phyloP scores from a whole-genome alignment of 1,140 invertebrate genomes.

The Magallana ariakensis region DNA sequence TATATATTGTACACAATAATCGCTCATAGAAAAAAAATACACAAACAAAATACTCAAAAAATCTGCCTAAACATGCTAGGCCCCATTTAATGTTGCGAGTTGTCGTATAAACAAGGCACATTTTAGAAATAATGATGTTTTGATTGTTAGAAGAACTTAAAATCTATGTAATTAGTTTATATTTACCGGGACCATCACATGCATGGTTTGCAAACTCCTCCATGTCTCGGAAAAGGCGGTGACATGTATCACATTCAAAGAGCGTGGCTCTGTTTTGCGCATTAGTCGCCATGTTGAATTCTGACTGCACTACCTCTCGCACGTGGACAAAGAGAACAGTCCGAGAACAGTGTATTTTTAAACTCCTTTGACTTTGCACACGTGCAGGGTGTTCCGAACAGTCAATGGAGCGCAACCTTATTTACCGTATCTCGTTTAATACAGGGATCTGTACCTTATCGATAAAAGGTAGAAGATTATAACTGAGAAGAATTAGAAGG shows the following conservation, averaged over 20 bases:
- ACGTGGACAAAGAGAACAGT: slow-evolving; percentile 33
- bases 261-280: slow-evolving; percentile 26
- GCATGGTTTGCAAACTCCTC: slow-evolving; percentile 12
- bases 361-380: slow-evolving; percentile 28
- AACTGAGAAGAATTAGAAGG: no score
- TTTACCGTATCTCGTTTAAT: no score
- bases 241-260: background rate
- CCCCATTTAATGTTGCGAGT: background rate
- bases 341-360: slow-evolving; percentile 32
- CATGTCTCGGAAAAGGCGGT: slow-evolving; percentile 16
- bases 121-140: background rate
- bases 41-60: background rate
- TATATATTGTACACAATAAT: background rate
- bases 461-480: no score
- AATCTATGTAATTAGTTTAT: background rate
- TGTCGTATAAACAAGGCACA: background rate
- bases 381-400: background rate
- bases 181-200: slow-evolving; percentile 25
- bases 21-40: background rate
- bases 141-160: background rate
- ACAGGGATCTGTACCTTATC: no score
- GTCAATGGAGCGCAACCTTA: no score
- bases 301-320: slow-evolving; percentile 36
- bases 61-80: no score
- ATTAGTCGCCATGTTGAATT: slow-evolving; percentile 37